Evolutionary conservation across 2,888 invertebrate species (phyloP).

Genomic region (Tricholauxania praeusta): DNA sequence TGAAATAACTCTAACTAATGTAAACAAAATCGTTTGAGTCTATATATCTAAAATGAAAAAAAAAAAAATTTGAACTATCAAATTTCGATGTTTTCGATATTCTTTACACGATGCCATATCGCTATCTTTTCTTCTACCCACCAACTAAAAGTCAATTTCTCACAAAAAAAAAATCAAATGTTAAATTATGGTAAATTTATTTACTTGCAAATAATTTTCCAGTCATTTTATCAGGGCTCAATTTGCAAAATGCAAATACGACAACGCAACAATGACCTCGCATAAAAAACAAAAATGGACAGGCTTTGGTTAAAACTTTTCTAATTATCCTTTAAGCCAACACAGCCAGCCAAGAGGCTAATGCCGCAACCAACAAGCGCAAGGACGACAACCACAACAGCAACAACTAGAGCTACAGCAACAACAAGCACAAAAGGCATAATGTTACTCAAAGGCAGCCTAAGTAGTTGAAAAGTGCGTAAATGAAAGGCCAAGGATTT

Average conservation of each 20-base stretch:
- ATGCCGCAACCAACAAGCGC: slow-evolving; percentile 1
- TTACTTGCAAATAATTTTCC: slow-evolving; percentile 13
- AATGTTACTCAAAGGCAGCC: too few species aligned
- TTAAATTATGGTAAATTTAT: not conserved
- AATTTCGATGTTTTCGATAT: too few species aligned
- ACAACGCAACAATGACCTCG: not conserved
- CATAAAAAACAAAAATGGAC: not conserved
- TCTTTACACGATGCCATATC: too few species aligned
- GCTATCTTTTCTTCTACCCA: too few species aligned
- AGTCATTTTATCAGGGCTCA: slow-evolving; percentile 9
- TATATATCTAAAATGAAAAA: too few species aligned
- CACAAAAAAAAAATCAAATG: not conserved
- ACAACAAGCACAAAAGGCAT: not conserved
- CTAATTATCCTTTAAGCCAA: slow-evolving; percentile 11
- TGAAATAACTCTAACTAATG: too few species aligned
- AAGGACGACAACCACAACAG: not conserved
- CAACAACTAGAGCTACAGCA: not conserved
- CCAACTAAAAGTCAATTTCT: too few species aligned
- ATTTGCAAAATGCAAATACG: slow-evolving; percentile 14
- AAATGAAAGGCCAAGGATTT: too few species aligned
- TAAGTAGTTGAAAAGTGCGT: too few species aligned
- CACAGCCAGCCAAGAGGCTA: slow-evolving; percentile 2
- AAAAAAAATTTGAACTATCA: too few species aligned
- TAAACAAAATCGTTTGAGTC: too few species aligned
- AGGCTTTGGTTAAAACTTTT: slow-evolving; percentile 8